Conservation (phyloP, 1,140 invertebrate species). For the Aphis gossypii region DNA sequence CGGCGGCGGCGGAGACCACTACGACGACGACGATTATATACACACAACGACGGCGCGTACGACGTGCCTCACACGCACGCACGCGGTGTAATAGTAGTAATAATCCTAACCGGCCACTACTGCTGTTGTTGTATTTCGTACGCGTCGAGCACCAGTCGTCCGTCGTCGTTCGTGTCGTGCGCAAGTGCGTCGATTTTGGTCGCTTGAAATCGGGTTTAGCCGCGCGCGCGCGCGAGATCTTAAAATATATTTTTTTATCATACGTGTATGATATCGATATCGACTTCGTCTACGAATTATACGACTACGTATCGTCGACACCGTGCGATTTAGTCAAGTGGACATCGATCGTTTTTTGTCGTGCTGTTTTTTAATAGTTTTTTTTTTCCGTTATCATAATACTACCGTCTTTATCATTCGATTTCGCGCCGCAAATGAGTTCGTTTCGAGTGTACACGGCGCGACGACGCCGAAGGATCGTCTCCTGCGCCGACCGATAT, state of each 20-base stretch:
- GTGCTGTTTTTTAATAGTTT: too few relatives aligned
- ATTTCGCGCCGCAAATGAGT: not conserved
- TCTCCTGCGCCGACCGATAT: not conserved
- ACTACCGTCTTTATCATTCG: not conserved
- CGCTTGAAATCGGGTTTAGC: not conserved
- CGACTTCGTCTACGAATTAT: too few relatives aligned
- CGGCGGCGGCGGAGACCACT: not conserved
- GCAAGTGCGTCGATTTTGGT: not conserved
- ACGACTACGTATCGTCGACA: too few relatives aligned
- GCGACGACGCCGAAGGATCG: not conserved
- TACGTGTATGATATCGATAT: too few relatives aligned
- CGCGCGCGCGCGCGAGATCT: not conserved
- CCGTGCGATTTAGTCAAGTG: too few relatives aligned
- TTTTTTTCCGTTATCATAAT: not conserved
- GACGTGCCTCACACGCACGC: not conserved
- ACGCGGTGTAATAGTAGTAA: not conserved
- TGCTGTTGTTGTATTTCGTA: too few relatives aligned
- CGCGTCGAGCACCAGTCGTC: not conserved
- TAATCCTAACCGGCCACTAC: not conserved
- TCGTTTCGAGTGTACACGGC: not conserved
- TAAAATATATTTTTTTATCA: too few relatives aligned
- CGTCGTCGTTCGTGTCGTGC: not conserved
- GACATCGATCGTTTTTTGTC: not conserved
- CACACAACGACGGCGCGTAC: not conserved
- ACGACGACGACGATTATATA: not conserved